A percentile compares a stretch with the other conserved stretches of the same genome.
Evolutionary conservation across 2,113 vertebrate genomes (phyloP).

Genomic region (Fregata magnificens): DNA sequence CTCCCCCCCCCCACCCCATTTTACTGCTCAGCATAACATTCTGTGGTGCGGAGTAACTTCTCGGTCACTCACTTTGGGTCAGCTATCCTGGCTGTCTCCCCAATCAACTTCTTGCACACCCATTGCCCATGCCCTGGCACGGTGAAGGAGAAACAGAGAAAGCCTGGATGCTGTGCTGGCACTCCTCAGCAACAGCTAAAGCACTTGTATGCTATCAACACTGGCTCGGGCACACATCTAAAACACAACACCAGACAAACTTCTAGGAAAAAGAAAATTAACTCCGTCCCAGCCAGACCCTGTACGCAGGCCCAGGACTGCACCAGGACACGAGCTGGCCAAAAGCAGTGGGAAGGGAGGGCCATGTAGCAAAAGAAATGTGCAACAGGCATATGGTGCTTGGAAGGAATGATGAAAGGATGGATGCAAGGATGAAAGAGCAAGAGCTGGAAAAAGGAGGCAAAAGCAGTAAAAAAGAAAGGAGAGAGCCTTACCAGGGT

Average conservation of each 20-base stretch:
- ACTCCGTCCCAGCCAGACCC: neutral
- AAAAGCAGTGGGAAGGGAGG: fast-evolving
- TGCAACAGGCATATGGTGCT: fast-evolving
- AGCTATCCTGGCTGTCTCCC: neutral
- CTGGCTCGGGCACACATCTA: neutral
- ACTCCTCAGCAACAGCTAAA: neutral
- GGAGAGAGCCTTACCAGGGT: neutral
- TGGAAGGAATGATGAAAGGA: neutral
- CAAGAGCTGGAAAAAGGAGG: neutral
- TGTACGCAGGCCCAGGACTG: neutral
- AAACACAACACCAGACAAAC: neutral
- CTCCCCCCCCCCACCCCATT: fast-evolving
- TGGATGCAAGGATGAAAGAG: too few species aligned
- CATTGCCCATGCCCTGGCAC: too few species aligned
- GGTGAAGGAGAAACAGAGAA: neutral
- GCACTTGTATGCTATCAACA: too few species aligned
- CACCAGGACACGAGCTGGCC: fast-evolving
- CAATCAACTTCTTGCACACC: neutral
- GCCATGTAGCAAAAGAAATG: neutral
- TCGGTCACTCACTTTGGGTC: neutral
- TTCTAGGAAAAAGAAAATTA: neutral
- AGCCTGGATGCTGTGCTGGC: neutral
- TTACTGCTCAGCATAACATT: neutral
- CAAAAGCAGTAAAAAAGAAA: too few species aligned
- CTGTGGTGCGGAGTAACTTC: too few species aligned